Evolutionary conservation across 2,797 vertebrate genomes (phyloP), one percentile per base, ranked within the genome.

Genomic region (Calcarius lapponicus): DNA sequence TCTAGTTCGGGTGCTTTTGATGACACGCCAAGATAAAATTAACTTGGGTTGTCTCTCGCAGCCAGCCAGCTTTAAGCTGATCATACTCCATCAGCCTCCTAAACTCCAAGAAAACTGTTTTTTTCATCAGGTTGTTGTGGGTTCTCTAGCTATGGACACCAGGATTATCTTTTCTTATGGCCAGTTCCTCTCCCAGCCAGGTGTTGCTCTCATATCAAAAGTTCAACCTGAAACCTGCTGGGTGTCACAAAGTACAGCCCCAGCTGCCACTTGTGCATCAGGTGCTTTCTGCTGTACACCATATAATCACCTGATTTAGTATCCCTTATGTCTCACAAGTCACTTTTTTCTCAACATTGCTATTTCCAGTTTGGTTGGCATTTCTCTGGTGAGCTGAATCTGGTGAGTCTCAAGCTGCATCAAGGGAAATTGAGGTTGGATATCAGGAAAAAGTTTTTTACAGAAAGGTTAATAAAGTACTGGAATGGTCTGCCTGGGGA

Each of bases 101-200:
- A 43, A 56, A 48, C 22, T 47, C 47, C 57, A 56, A 69, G 43
- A 56, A 72, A 53, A 2, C 7, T 3, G 5, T 7, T 38, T 70
- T 80, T 16, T 65, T n/a, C 61, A 42, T 17, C 47, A 56, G n/a
- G 15, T 24, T 64, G 28, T 2, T 47, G 28, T 3, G 9, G 17
- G 9, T 36, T 51, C 14, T 72, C 61, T 45, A 32, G 5, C 40
- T 47, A 0, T 14, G 43, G 67, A 26, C 9, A 38, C 6, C 10
- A n/a, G 48, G 17, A 31, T 48, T 42, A 12, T 12, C 8, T 38
- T 34, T 29, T 34, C 36, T 29, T 31, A 25, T 13, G 47, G 25
- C 13, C 1, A 4, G 9, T 36, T 36, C 7, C 13, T 21, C 10
- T 16, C 2, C 14, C 22, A 24, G 15, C 4, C 18, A 32, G 11